Conservation (phyloP, 2,888 invertebrate genomes). For the Aphodius sticticus region DNA sequence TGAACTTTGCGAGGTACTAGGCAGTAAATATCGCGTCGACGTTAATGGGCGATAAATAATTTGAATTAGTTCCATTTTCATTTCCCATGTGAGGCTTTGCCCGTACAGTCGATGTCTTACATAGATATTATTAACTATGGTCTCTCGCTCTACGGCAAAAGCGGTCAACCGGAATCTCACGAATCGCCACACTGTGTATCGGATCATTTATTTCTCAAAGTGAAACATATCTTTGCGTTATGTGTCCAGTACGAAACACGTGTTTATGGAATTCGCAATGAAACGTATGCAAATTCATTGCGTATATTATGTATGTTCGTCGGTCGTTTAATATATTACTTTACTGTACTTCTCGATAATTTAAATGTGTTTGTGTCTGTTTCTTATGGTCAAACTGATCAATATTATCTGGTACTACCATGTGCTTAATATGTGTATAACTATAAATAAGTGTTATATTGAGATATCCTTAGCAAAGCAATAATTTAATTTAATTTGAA, state of each 20-base stretch:
- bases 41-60: conserved; percentile 48
- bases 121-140: conserved; percentile 42
- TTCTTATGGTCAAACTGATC: not conserved
- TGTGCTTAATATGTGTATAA: no score
- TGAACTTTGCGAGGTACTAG: conserved; percentile 43
- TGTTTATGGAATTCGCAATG: not conserved
- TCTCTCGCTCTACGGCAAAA: conserved; percentile 15
- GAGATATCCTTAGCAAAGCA: no score
- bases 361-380: not conserved
- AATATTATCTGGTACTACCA: not conserved
- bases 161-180: conserved; percentile 23
- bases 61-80: conserved; percentile 48
- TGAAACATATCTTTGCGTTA: not conserved
- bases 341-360: not conserved
- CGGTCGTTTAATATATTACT: not conserved
- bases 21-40: conserved; percentile 43
- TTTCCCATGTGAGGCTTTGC: conserved; percentile 46
- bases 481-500: not conserved
- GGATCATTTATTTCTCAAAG: not conserved
- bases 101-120: conserved; percentile 42
- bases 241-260: not conserved
- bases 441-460: no score
- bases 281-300: not conserved
- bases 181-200: not conserved
- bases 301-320: not conserved